Evolutionary conservation across 2,113 vertebrate genomes (phyloP).

Genomic region (Centropus unirufus): DNA sequence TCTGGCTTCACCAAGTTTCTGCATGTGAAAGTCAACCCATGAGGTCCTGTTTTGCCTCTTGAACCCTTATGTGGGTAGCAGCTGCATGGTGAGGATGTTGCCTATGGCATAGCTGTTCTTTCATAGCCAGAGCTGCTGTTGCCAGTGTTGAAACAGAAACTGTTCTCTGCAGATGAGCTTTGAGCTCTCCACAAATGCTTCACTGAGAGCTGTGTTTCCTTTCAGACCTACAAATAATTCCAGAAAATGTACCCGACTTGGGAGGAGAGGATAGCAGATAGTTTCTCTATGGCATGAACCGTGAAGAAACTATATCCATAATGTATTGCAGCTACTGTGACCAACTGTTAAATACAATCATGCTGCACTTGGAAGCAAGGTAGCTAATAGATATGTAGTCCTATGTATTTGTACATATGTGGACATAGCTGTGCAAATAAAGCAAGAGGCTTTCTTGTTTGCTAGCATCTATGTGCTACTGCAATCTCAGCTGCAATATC

Average conservation of each 20-base stretch:
- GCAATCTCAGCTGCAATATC: background rate
- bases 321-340: background rate
- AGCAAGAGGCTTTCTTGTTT: background rate
- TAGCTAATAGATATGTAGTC: background rate
- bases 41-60: background rate
- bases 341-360: background rate
- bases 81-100: background rate
- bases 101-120: background rate
- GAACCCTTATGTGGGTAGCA: background rate
- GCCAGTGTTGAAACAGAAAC: background rate
- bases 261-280: background rate
- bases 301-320: background rate
- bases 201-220: background rate
- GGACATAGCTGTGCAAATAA: background rate
- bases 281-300: background rate
- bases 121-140: background rate
- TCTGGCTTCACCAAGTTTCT: background rate
- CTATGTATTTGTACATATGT: background rate
- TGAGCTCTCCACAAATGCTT: background rate
- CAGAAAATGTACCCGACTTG: background rate
- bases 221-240: background rate
- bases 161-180: background rate
- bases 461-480: background rate
- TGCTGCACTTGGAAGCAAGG: background rate
- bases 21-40: background rate